phyloP scores from a whole-genome alignment of 37 sponge, comb jelly and placozoan species.

The Lycopodina hypogea region DNA sequence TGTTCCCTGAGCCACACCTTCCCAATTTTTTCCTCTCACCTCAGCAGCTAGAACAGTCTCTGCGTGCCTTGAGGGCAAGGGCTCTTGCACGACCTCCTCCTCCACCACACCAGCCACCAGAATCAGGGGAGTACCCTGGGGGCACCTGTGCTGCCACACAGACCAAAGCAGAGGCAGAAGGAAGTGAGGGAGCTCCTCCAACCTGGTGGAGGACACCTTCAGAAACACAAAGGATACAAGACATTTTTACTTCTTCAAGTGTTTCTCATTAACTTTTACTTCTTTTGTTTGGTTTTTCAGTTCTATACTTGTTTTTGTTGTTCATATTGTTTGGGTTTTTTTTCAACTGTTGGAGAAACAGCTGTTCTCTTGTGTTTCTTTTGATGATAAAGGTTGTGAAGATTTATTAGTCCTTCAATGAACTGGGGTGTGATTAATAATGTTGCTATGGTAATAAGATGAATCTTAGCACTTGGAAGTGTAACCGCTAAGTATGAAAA shows the following conservation, averaged over 20 bases:
- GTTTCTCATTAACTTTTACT: not conserved
- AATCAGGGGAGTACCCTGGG: not conserved
- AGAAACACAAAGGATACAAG: conserved; percentile 55
- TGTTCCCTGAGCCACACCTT: conserved; percentile 7
- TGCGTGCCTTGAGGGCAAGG: conserved; percentile 45
- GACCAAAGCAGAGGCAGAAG: not conserved
- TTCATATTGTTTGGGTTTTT: too few species aligned
- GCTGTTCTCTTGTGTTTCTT: too few species aligned
- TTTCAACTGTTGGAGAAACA: too few species aligned
- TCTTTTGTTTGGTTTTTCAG: too few species aligned
- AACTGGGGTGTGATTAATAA: too few species aligned
- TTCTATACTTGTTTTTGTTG: too few species aligned
- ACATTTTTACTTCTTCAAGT: conserved; percentile 47
- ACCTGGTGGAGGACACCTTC: not conserved
- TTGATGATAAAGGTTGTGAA: too few species aligned
- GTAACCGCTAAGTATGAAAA: too few species aligned
- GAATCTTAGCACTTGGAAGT: too few species aligned
- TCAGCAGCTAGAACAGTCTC: conserved; percentile 54
- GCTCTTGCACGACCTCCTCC: conserved; percentile 60
- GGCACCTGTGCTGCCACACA: not conserved
- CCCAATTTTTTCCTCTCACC: conserved; percentile 80
- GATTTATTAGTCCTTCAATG: too few species aligned
- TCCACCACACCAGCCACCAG: conserved; percentile 18
- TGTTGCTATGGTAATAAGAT: too few species aligned
- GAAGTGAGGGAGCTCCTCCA: not conserved